Evolutionary conservation across 2,888 invertebrate species (phyloP).

Genomic region (Ferrisia virgata): DNA sequence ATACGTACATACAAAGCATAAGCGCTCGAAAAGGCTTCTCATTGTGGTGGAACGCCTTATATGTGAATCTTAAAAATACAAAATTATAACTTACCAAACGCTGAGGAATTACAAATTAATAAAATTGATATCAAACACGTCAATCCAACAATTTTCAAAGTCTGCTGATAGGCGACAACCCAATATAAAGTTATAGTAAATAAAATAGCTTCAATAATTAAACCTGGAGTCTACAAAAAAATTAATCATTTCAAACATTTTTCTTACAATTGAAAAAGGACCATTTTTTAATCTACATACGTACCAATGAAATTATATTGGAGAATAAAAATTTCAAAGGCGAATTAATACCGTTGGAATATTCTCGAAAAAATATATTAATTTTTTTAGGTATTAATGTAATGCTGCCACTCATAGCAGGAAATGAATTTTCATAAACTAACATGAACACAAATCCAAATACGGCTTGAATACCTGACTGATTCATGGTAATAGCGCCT

Average conservation of each 20-base stretch:
- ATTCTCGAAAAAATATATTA: constrained; percentile 76
- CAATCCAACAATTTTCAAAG: background rate
- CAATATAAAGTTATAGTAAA: background rate
- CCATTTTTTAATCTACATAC: constrained; percentile 52
- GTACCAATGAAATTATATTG: constrained; percentile 76
- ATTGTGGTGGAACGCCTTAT: too few relatives aligned
- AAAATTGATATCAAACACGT: background rate
- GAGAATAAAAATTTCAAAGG: constrained; percentile 77
- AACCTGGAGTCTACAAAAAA: background rate
- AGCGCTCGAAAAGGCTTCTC: too few relatives aligned
- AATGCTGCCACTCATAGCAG: constrained; percentile 85
- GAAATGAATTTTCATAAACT: constrained; percentile 85
- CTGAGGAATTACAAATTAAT: background rate
- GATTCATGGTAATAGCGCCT: constrained; percentile 68
- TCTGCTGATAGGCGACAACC: background rate
- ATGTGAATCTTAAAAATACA: background rate
- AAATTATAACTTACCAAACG: background rate
- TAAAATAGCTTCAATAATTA: background rate
- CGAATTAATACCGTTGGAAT: constrained; percentile 76
- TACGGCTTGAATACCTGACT: constrained; percentile 80
- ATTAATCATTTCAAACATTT: too few relatives aligned
- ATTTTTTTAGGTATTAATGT: constrained; percentile 77
- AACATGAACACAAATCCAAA: constrained; percentile 85
- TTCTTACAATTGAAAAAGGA: too few relatives aligned
- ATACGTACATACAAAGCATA: too few relatives aligned